These are phyloP conservation scores for Rostratula benghalensis DNA, from an alignment of 2,113 vertebrate species.

Conservation along the genomic window DNA sequence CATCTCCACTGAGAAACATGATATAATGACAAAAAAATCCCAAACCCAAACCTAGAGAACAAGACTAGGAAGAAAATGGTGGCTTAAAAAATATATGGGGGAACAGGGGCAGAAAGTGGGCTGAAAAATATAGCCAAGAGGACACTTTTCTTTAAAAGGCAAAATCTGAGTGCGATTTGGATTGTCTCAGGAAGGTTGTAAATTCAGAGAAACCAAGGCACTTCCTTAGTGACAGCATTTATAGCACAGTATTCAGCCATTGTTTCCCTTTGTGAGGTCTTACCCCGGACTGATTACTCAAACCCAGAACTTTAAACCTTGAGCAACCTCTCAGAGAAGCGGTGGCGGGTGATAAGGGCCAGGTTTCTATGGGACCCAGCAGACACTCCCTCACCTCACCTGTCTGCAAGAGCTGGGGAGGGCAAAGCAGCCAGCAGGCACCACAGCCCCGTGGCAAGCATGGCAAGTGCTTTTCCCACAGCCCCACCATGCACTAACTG, in stretches of 20 bases:
- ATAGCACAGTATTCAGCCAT: constrained; percentile 19
- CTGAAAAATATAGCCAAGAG: background rate
- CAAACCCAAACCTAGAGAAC: background rate
- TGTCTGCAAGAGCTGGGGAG: background rate
- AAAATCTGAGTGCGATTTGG: background rate
- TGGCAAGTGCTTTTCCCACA: too few species aligned
- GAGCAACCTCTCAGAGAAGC: constrained; percentile 18
- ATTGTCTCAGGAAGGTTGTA: constrained; percentile 11
- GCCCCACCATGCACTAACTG: background rate
- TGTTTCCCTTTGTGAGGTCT: constrained; percentile 20
- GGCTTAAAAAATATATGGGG: background rate
- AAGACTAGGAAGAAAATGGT: constrained; percentile 51
- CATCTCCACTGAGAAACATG: constrained; percentile 51
- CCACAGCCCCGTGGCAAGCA: background rate
- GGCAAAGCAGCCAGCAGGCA: background rate
- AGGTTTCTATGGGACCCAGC: background rate
- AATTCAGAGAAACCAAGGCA: background rate
- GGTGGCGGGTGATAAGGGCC: constrained; percentile 23
- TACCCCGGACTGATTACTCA: background rate
- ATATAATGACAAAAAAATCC: constrained; percentile 48
- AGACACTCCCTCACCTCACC: constrained; percentile 6
- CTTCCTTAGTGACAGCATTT: constrained; percentile 36
- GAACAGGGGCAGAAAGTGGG: background rate
- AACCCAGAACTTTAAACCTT: constrained; percentile 60
- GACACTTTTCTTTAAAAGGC: background rate